A percentile compares a stretch with the other conserved stretches of the same genome.
Conservation (phyloP, 2,113 vertebrate species). For the Hydrolagus affinis region DNA sequence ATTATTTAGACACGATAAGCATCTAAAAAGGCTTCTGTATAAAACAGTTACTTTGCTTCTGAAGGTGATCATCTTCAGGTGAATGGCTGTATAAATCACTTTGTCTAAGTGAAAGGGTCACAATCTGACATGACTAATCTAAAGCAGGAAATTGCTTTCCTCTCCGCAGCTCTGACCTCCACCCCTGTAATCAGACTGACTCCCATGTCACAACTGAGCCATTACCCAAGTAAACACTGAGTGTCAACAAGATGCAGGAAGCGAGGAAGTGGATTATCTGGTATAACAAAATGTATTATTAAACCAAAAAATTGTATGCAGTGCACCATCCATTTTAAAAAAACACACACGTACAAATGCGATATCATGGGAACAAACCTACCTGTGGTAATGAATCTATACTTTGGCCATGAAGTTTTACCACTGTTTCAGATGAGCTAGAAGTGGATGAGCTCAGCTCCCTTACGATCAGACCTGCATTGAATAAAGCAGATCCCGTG, state of each 20-base stretch:
- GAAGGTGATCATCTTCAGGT: neutral
- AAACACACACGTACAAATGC: neutral
- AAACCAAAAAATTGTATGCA: too few species aligned
- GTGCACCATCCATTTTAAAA: neutral
- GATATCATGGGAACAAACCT: neutral
- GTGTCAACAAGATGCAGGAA: neutral
- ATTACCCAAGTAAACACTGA: neutral
- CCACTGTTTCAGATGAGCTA: constrained; percentile 92
- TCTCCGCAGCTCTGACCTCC: neutral
- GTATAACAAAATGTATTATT: neutral
- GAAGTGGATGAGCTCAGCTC: constrained; percentile 91
- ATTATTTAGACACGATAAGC: neutral
- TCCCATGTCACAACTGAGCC: neutral
- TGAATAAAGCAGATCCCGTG: neutral
- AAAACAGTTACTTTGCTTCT: neutral
- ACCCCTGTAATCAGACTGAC: neutral
- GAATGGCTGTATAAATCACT: neutral
- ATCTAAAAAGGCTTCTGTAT: too few species aligned
- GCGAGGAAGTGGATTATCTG: neutral
- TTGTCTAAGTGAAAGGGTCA: neutral
- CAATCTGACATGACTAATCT: neutral
- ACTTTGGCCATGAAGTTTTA: constrained; percentile 91
- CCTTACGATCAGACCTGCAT: constrained; percentile 82
- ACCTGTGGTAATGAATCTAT: constrained; percentile 95
- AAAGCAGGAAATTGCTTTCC: neutral